Conservation (phyloP, 2,797 vertebrate genomes). For the Sebastes kiyomatsui region DNA sequence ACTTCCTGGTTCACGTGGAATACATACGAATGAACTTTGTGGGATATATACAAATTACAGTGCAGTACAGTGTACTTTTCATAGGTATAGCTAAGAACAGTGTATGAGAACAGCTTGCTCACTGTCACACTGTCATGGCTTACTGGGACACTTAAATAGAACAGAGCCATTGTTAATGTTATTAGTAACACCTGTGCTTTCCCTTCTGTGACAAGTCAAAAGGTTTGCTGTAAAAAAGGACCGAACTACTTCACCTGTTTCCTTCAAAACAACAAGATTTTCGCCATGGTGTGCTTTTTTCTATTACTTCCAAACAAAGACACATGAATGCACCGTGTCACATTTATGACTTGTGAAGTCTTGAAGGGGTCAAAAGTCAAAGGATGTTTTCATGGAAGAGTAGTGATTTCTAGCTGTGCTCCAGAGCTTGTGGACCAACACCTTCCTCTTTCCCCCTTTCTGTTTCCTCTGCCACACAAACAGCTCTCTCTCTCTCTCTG, state of each 20-base stretch:
- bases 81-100: too few relatives aligned
- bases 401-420: not conserved
- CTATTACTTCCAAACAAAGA: conserved; percentile 25
- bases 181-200: not conserved
- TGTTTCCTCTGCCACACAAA: not conserved
- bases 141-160: not conserved
- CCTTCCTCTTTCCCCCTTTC: not conserved
- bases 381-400: conserved; percentile 23
- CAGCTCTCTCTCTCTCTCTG: not conserved
- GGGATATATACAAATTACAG: too few relatives aligned
- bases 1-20: too few relatives aligned
- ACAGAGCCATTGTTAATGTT: not conserved
- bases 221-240: not conserved
- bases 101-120: too few relatives aligned
- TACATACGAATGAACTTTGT: too few relatives aligned
- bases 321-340: conserved; percentile 31
- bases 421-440: conserved; percentile 3
- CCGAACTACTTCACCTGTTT: not conserved
- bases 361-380: conserved; percentile 43
- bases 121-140: not conserved
- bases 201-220: not conserved
- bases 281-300: not conserved
- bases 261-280: not conserved
- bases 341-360: conserved; percentile 14
- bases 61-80: too few relatives aligned